Evolutionary conservation across 2,888 invertebrate species (phyloP), one percentile per base, ranked within the genome.

Genomic region (Tridacna crocea): DNA sequence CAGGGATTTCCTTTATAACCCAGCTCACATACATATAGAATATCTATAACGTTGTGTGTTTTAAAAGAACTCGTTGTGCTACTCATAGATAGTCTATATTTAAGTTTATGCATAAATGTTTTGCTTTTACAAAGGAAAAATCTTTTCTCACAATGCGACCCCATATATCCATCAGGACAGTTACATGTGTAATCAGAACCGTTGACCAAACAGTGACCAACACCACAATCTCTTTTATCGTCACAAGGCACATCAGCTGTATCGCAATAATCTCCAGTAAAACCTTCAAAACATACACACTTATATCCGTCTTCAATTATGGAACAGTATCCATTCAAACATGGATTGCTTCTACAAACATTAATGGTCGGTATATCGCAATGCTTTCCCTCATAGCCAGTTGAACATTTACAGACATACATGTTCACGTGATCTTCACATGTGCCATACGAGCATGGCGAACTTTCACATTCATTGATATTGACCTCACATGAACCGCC

Each of bases 341-440:
- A 82, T 0, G 48, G 73, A 60, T 74, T 74, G 19, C 24, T 24
- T 15, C 58, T 73, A 55, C 84, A 84, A 3, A 77, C 77, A 48
- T 84, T 77, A 0, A 36, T 60, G 2, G 22, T 15, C 12, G 70
- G 60, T 47, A 84, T 79, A 36, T 84, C 72, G 63, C 84, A 84
- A 51, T 75, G 77, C 27, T 15, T 77, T 17, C 84, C 81, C 0
- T 47, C 65, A 26, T 66, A 82, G 8, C 82, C 82, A n/a, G 2
- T 0, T 0, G 22, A 17, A 63, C 84, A 84, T 10, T 55, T 26
- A 74, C 84, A 84, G 0, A 19, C 13, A n/a, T 75, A 84, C 19
- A 68, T 68, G 66, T 84, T 72, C 36, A 81, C 77, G 51, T 84
- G 79, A 60, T 84, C 84, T 12, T 48, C 36, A 46, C 84, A 84